phyloP scores from a whole-genome alignment of 2,888 invertebrate genomes.

The Apodemia duryi region DNA sequence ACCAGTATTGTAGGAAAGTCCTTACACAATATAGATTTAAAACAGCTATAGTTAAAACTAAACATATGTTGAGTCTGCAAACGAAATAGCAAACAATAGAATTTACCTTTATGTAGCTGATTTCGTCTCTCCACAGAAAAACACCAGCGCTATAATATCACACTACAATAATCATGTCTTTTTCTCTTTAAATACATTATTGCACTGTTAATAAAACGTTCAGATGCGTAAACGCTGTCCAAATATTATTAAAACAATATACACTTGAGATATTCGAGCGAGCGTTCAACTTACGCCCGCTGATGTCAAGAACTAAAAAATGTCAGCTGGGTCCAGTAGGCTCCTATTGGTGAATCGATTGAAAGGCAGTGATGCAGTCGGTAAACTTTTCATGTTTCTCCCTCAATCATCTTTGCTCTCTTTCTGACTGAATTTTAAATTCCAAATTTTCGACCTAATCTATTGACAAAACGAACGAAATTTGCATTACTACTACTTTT shows the following conservation, averaged over 20 bases:
- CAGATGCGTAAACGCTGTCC: constrained; percentile 68
- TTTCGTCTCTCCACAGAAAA: constrained; percentile 59
- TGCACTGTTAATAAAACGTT: constrained; percentile 66
- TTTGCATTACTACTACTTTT: neutral
- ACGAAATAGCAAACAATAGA: constrained; percentile 43
- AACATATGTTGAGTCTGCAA: constrained; percentile 50
- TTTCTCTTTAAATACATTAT: constrained; percentile 79
- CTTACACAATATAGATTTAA: constrained; percentile 20
- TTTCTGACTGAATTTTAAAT: constrained; percentile 39
- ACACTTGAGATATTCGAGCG: constrained; percentile 44
- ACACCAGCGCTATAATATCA: constrained; percentile 77
- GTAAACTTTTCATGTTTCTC: constrained; percentile 41
- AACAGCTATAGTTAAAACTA: constrained; percentile 35
- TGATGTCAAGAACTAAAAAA: constrained; percentile 58
- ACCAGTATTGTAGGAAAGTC: constrained; percentile 8
- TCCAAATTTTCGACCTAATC: neutral
- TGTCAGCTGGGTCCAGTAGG: constrained; percentile 67
- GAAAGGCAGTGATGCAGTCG: constrained; percentile 52
- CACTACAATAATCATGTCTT: constrained; percentile 73
- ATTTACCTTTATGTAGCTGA: constrained; percentile 63
- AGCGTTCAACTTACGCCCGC: constrained; percentile 53
- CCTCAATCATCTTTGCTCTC: constrained; percentile 44
- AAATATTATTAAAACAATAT: constrained; percentile 50
- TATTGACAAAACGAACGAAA: neutral
- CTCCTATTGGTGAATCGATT: constrained; percentile 77